These are phyloP conservation scores for Agriotes lineatus DNA, from an alignment of 2,888 invertebrate species.

Conservation along the genomic window DNA sequence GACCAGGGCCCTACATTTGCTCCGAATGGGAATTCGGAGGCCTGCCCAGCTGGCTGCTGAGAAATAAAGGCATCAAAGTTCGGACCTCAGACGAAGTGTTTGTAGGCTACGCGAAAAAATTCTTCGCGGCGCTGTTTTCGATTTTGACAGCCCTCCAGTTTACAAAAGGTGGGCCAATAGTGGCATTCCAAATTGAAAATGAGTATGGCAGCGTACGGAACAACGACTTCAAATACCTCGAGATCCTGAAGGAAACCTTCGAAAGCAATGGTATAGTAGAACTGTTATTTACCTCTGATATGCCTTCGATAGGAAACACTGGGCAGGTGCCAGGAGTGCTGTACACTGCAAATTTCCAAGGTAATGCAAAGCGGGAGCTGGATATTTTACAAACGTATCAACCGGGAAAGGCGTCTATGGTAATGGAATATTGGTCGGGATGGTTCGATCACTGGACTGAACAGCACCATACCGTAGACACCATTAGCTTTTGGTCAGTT, in stretches of 20 bases:
- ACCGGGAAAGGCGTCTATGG: constrained; percentile 68
- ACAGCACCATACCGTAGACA: constrained; percentile 48
- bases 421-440: constrained; percentile 72
- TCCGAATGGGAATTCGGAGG: constrained; percentile 83
- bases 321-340: constrained; percentile 64
- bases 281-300: constrained; percentile 69
- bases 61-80: constrained; percentile 67
- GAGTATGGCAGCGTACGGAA: constrained; percentile 82
- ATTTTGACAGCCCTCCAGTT: constrained; percentile 69
- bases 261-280: constrained; percentile 64
- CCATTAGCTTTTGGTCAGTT: constrained; percentile 49
- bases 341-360: constrained; percentile 71
- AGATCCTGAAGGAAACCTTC: constrained; percentile 61
- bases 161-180: constrained; percentile 86
- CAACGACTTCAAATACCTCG: constrained; percentile 61
- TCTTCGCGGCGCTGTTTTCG: constrained; percentile 68
- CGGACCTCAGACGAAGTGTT: constrained; percentile 63
- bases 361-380: constrained; percentile 64
- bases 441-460: constrained; percentile 72
- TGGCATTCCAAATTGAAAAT: constrained; percentile 92
- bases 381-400: constrained; percentile 56
- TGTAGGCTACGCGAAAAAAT: constrained; percentile 67
- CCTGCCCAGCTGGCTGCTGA: constrained; percentile 51
- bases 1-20: constrained; percentile 94
- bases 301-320: constrained; percentile 57